phyloP scores from a whole-genome alignment of 2,113 vertebrate genomes.

The Corydoras sp. region DNA sequence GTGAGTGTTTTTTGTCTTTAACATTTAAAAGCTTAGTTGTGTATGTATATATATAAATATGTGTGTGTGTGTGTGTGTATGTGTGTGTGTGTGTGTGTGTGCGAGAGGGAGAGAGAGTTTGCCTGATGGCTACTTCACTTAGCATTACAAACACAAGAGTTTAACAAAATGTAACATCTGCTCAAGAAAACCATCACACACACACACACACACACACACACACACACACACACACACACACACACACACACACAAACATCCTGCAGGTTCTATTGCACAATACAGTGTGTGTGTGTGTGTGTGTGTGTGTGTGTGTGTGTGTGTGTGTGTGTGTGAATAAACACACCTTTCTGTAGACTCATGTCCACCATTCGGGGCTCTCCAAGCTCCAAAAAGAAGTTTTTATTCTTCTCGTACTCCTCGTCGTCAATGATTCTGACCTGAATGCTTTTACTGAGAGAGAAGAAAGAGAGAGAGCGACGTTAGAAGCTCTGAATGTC shows the following conservation, averaged over 20 bases:
- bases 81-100: slow-evolving; percentile 15
- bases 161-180: neutral
- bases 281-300: neutral
- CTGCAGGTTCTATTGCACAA: neutral
- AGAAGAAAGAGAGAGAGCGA: slow-evolving; percentile 18
- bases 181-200: neutral
- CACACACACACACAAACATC: neutral
- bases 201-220: neutral
- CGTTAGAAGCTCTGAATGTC: neutral
- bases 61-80: neutral
- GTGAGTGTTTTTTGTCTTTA: too few species aligned
- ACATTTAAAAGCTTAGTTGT: too few species aligned
- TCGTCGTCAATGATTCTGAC: slow-evolving; percentile 99
- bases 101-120: slow-evolving; percentile 54
- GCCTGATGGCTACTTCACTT: neutral
- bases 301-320: neutral
- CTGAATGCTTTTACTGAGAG: slow-evolving; percentile 91
- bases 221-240: neutral
- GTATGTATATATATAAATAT: too few species aligned
- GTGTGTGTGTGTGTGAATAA: neutral
- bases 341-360: slow-evolving; percentile 73
- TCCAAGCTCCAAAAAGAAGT: slow-evolving; percentile 99
- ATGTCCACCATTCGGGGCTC: slow-evolving; percentile 82
- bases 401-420: slow-evolving; percentile 99
- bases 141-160: neutral